Evolutionary conservation across 2,888 invertebrate species (phyloP).

Genomic region (Enchytraeus crypticus): DNA sequence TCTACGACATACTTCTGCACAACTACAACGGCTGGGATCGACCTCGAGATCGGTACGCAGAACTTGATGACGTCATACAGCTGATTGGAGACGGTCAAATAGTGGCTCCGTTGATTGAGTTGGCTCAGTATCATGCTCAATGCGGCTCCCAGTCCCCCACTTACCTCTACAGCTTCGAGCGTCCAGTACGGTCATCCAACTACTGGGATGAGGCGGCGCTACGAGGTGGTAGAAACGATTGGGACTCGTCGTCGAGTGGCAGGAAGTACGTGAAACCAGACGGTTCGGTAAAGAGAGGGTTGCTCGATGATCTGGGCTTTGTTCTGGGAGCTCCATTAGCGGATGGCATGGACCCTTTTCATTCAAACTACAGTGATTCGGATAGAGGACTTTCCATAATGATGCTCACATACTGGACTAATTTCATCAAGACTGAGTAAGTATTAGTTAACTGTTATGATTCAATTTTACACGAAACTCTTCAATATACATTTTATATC

Average conservation of each 20-base stretch:
- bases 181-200: background rate
- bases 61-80: slow-evolving; percentile 75
- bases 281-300: background rate
- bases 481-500: too few relatives aligned
- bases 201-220: slow-evolving; percentile 14
- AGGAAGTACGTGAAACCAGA: too few relatives aligned
- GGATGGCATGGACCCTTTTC: slow-evolving; percentile 40
- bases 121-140: slow-evolving; percentile 75
- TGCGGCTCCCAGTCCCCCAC: slow-evolving; percentile 48
- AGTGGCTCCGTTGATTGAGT: slow-evolving; percentile 73
- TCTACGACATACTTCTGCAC: slow-evolving; percentile 86
- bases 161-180: slow-evolving; percentile 53
- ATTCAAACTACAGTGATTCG: slow-evolving; percentile 24
- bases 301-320: slow-evolving; percentile 36
- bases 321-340: slow-evolving; percentile 45
- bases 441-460: background rate
- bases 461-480: too few relatives aligned
- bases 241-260: background rate
- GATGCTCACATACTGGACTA: slow-evolving; percentile 44
- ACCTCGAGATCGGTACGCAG: slow-evolving; percentile 62
- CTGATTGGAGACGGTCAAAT: slow-evolving; percentile 57
- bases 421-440: slow-evolving; percentile 46
- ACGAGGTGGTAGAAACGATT: background rate
- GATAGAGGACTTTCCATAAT: slow-evolving; percentile 41
- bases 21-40: slow-evolving; percentile 83